A percentile compares a stretch with the other conserved stretches of the same genome.
These are phyloP conservation scores for Champsocephalus esox DNA, from an alignment of 2,797 vertebrate genomes.

Conservation along the genomic window DNA sequence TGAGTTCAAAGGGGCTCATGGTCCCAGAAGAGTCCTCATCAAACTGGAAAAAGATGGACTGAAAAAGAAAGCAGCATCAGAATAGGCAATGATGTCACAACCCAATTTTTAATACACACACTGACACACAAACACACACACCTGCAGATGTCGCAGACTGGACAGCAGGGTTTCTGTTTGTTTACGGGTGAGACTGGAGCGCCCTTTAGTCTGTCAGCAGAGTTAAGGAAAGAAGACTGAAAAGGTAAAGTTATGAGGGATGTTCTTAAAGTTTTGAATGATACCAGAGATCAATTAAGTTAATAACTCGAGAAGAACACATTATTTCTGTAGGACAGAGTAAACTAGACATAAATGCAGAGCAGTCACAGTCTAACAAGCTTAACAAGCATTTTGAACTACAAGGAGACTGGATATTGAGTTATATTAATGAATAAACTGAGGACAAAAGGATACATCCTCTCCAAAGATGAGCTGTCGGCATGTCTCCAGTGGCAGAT, in stretches of 20 bases:
- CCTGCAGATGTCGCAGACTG: slow-evolving; percentile 78
- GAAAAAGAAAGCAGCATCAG: slow-evolving; percentile 26
- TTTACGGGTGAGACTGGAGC: slow-evolving; percentile 71
- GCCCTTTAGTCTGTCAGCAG: slow-evolving; percentile 76
- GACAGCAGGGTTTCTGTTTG: slow-evolving; percentile 80
- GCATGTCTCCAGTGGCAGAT: slow-evolving; percentile 85
- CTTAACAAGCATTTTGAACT: not conserved
- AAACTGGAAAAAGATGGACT: slow-evolving; percentile 81
- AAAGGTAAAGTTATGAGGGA: slow-evolving; percentile 30
- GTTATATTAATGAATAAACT: slow-evolving; percentile 11
- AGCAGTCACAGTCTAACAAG: not conserved
- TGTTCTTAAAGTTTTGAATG: not conserved
- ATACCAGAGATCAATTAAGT: slow-evolving; percentile 3
- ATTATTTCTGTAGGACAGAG: not conserved
- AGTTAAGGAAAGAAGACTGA: slow-evolving; percentile 67
- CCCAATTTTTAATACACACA: slow-evolving; percentile 11
- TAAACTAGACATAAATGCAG: not conserved
- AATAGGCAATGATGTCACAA: not conserved
- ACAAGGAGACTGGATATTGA: slow-evolving; percentile 1
- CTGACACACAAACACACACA: slow-evolving; percentile 44
- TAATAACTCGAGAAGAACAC: not conserved
- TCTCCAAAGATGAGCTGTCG: slow-evolving; percentile 84
- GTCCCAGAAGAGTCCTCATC: slow-evolving; percentile 84
- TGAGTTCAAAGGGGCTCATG: slow-evolving; percentile 86
- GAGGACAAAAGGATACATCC: slow-evolving; percentile 81